Evolutionary conservation across 2,888 invertebrate genomes (phyloP).

Genomic region (Ellobium chinense): DNA sequence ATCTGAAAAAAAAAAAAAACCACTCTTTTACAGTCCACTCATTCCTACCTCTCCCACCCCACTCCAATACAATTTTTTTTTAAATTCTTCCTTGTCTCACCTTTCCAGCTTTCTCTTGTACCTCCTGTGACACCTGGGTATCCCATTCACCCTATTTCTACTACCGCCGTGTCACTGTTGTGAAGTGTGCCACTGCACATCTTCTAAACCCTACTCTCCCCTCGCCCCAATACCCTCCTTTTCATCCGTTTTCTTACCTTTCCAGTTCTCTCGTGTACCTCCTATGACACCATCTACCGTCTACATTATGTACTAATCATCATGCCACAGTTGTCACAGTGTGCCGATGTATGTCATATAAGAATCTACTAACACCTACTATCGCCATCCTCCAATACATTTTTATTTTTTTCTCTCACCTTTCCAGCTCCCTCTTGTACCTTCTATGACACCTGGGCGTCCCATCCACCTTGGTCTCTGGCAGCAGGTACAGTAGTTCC

Average conservation of each 20-base stretch:
- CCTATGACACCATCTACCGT: not conserved
- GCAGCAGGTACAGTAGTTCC: conserved; percentile 61
- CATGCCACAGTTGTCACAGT: no score
- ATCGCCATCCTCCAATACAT: no score
- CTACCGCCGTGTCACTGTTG: not conserved
- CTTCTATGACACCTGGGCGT: conserved; percentile 53
- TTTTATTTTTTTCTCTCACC: no score
- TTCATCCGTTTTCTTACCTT: not conserved
- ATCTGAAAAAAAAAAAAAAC: no score
- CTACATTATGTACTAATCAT: no score
- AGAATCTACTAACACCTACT: no score
- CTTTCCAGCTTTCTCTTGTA: conserved; percentile 49
- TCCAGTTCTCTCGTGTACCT: not conserved
- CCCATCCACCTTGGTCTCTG: conserved; percentile 63
- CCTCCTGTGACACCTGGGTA: conserved; percentile 51
- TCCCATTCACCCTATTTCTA: conserved; percentile 54
- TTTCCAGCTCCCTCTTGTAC: conserved; percentile 48
- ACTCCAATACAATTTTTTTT: no score
- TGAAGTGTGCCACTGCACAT: not conserved
- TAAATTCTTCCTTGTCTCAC: conserved; percentile 26
- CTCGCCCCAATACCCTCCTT: not conserved
- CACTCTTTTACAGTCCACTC: not conserved
- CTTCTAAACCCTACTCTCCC: not conserved
- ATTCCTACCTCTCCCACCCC: no score
- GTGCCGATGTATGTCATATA: no score